Evolutionary conservation across 2,888 invertebrate genomes (phyloP), one percentile per base, ranked within the genome.

Genomic region (Nymphalis c-album): DNA sequence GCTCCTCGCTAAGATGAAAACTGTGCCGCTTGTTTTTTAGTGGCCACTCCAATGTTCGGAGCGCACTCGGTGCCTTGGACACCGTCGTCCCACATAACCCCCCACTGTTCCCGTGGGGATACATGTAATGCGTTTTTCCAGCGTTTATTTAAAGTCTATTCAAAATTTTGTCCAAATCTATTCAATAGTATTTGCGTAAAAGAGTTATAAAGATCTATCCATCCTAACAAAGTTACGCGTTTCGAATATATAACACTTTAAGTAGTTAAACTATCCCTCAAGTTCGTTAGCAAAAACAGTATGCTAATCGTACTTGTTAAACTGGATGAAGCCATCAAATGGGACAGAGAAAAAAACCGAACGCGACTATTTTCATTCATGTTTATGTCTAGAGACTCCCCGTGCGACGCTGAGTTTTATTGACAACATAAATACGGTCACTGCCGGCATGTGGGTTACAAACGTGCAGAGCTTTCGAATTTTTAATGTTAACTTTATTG

Each of bases 391-490:
- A 73, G 72, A 76, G 82, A 82, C 84, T 83, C 84, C 85, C 85
- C 77, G 79, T 76, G 83, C 80, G 83, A 79, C 80, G 82, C 80
- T 80, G 79, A 81, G 83, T 86, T 89, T 88, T 90, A 90, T 89
- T 84, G 87, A 86, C 88, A 82, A 83, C 85, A 89, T 91, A 90
- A 90, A 89, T 85, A 88, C 83, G 78, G 76, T 75, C 72, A 67
- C 64, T 68, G 72, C 69, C 71, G 73, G 68, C 59, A 68, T 71
- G 73, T 72, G 73, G 71, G 70, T 74, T 75, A 72, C 75, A 73
- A 79, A 82, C 74, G 75, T 73, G 75, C 73, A 78, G 78, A 68
- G 73, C 61, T 70, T 73, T 71, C 63, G 66, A 69, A 71, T 63
- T 71, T 70, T 68, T 67, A 63, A 67, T 58, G 51, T 69, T 71